Evolutionary conservation across 2,797 vertebrate genomes (phyloP), one percentile per base, ranked within the genome.

Genomic region (Neopelma chrysocephalum): DNA sequence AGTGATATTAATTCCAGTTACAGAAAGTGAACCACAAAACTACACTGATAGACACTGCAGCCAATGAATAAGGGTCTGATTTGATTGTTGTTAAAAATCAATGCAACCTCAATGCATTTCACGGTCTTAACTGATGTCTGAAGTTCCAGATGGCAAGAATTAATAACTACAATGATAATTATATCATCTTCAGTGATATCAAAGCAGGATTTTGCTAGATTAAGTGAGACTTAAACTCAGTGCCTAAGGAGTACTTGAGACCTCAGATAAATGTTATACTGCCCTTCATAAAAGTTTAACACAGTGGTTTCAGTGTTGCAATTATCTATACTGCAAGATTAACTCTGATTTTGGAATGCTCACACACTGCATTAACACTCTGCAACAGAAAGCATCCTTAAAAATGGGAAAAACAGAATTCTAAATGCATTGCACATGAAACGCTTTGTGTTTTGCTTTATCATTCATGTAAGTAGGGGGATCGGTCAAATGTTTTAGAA

Each of bases 391-490:
- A 89, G 25, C 17, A 45, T 9, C 43, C 34, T 57, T 23, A 40
- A 80, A 82, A 82, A 43, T 3, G 5, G 12, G 20, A 29, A 71
- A 81, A 76, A 29, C 1, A 11, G 13, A 76, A 57, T 23, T 65
- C 19, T 36, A 50, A 61, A 45, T 2, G 1, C 3, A n/a, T 6
- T 22, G 16, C 26, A 79, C 4, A 16, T 7, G 1, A 86, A 88
- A 36, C 9, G 2, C 1, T 54, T 66, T 47, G 11, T 36, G 23
- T 32, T 90, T 68, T 81, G 11, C 23, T 60, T 75, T 57, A 50
- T 31, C 27, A 43, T 3, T 8, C 15, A 42, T 0, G 0, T 7
- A 51, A 43, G 20, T 2, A 70, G 23, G 3, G 4, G 7, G 4
- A 43, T 5, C 5, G 56, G 14, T 11, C 16, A 56, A 15, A 7